A percentile compares a stretch with the other conserved stretches of the same genome.
Evolutionary conservation across 2,888 invertebrate genomes (phyloP).

Genomic region (Cantharis lateralis): DNA sequence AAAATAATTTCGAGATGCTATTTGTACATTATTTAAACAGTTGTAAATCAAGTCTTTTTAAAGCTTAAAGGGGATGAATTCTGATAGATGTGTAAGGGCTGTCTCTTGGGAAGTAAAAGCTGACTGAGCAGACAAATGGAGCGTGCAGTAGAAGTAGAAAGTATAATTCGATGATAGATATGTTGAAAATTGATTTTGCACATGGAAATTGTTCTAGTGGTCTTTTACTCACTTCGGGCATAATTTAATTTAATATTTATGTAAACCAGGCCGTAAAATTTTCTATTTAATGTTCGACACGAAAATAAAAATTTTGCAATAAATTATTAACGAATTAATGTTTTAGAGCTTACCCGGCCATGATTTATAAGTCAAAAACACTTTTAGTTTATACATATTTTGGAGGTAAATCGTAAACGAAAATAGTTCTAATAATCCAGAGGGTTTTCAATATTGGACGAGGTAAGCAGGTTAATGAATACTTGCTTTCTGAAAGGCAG

Average conservation of each 20-base stretch:
- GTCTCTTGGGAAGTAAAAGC: slow-evolving; percentile 3
- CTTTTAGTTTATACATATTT: background rate
- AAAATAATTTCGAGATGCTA: slow-evolving; percentile 1
- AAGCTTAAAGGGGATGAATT: slow-evolving; percentile 18
- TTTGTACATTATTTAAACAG: background rate
- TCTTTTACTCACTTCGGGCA: background rate
- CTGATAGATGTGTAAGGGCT: slow-evolving; percentile 5
- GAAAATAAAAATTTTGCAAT: background rate
- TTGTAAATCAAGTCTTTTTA: slow-evolving; percentile 8
- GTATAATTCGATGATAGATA: slow-evolving; percentile 4
- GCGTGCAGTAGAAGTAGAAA: slow-evolving; percentile 7
- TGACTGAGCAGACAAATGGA: slow-evolving; percentile 16
- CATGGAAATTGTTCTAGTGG: background rate
- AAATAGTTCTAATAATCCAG: background rate
- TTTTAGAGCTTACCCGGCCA: background rate
- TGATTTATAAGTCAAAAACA: no score
- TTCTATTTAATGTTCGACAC: background rate
- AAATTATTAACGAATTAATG: background rate
- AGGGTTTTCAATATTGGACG: background rate
- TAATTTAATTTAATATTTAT: background rate
- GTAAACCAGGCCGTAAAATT: background rate
- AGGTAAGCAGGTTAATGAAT: background rate
- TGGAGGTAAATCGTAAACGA: no score
- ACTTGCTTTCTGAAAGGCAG: background rate
- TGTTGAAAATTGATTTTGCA: slow-evolving; percentile 1